Base-by-base conservation (phyloP, 2,888 invertebrate species). In the Ochropacha duplaris region DNA sequence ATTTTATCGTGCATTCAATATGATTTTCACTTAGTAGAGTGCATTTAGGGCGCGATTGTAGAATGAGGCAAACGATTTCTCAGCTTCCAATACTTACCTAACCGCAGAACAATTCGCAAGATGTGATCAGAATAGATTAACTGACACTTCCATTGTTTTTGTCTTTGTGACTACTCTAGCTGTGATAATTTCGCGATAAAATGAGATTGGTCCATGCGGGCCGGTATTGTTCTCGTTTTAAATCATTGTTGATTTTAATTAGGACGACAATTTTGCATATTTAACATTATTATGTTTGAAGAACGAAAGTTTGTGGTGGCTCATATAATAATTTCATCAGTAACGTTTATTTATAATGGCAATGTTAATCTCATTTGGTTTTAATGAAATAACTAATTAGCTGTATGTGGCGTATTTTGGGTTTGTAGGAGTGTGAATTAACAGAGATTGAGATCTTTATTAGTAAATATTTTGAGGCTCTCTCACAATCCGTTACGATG, bases 401-500 rank as follows among this genome's bases (percentile, higher is more conserved):
- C 14, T 14, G 12, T 31, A 31, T 11, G 3, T 49, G 16, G 22
- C 22, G 12, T 31, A 22, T 49, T 50, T 50, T 2, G 24, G 26
- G 44, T 39, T 39, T 39, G 16, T 39, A 39, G 39, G 39, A 39
- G 44, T 36, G n/a, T 36, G 36, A n/a, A 36, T 9, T 68, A 70
- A 72, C 51, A 39, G 54, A 69, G 71, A 68, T 71, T 54, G 57
- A 39, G 49, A 71, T 69, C 65, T 62, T 64, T 57, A 60, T 59
- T 61, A 60, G 55, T 44, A 57, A 58, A 50, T 39, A 54, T 54
- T 65, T 62, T 22, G 49, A 57, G 36, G 36, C 50, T 81, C 74
- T 84, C 86, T 68, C 86, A 86, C 84, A 82, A 77, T 73, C 73
- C 70, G 74, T 77, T 78, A 76, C 68, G 66, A 68, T 72, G 71